These are phyloP conservation scores for Scaptodrosophila lebanonensis DNA, from an alignment of 1,140 invertebrate species.

Conservation along the genomic window DNA sequence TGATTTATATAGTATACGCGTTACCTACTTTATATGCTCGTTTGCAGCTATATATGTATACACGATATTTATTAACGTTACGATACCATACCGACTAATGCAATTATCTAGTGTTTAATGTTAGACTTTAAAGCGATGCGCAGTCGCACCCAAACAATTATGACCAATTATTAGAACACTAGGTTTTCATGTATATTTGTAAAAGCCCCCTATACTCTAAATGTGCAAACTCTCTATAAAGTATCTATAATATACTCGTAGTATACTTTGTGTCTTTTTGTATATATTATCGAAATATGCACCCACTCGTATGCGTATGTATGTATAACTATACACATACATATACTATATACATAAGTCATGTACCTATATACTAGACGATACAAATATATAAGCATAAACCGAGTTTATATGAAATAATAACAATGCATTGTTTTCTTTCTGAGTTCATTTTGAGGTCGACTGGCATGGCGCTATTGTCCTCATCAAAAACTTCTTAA, in stretches of 20 bases:
- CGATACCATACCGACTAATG: constrained; percentile 51
- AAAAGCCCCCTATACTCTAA: constrained; percentile 8
- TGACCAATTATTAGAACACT: constrained; percentile 56
- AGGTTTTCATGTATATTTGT: constrained; percentile 48
- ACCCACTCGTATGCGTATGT: constrained; percentile 13
- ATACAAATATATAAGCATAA: constrained; percentile 48
- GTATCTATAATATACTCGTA: constrained; percentile 12
- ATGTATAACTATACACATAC: constrained; percentile 33
- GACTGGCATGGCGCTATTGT: no score
- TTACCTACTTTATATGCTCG: constrained; percentile 52
- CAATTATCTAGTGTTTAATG: constrained; percentile 54
- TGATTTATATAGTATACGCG: constrained; percentile 45
- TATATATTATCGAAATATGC: constrained; percentile 3
- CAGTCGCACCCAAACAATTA: constrained; percentile 10
- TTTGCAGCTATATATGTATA: constrained; percentile 25
- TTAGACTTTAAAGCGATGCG: constrained; percentile 12
- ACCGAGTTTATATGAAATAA: constrained; percentile 41
- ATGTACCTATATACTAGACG: constrained; percentile 7
- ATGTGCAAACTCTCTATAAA: neutral
- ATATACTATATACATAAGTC: constrained; percentile 25
- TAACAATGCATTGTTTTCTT: neutral
- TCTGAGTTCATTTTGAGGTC: neutral
- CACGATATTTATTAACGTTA: no score
- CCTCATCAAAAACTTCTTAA: no score
- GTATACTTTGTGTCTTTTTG: constrained; percentile 22